A percentile compares a stretch with the other conserved stretches of the same genome.
phyloP scores from a whole-genome alignment of 2,888 invertebrate genomes.

The Griposia aprilina region DNA sequence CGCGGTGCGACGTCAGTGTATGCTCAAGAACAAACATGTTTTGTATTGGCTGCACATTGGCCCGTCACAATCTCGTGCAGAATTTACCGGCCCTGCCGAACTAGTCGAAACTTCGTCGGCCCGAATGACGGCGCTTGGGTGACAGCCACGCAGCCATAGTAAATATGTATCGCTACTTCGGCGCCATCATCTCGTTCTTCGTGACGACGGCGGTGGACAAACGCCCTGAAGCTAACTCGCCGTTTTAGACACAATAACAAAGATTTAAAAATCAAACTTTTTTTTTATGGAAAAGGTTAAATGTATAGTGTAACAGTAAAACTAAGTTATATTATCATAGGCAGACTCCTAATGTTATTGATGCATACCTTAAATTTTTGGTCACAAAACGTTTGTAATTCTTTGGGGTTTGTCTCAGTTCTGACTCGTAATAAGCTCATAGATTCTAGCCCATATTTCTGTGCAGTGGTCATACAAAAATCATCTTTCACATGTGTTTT shows the following conservation, averaged over 20 bases:
- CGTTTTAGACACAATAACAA: not conserved
- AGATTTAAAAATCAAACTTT: not conserved
- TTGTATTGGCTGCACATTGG: too few relatives aligned
- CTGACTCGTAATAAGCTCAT: conserved; percentile 32
- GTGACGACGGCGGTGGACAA: too few relatives aligned
- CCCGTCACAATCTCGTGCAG: too few relatives aligned
- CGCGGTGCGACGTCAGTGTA: too few relatives aligned
- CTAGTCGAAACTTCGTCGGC: too few relatives aligned
- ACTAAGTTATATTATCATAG: not conserved
- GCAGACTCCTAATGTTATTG: not conserved
- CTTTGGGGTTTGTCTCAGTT: conserved; percentile 3
- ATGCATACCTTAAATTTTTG: conserved; percentile 33
- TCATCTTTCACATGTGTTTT: not conserved
- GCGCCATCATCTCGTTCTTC: too few relatives aligned
- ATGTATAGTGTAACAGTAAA: not conserved
- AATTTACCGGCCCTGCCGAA: too few relatives aligned
- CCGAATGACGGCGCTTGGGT: too few relatives aligned
- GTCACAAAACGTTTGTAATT: not conserved
- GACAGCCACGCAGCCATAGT: too few relatives aligned
- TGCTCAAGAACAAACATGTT: too few relatives aligned
- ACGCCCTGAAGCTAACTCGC: not conserved
- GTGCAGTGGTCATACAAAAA: not conserved
- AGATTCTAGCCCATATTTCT: conserved; percentile 3
- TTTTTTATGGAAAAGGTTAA: not conserved
- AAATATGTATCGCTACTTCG: too few relatives aligned